Conservation (phyloP, 2,797 vertebrate genomes). For the Acrossocheilus fasciatus region DNA sequence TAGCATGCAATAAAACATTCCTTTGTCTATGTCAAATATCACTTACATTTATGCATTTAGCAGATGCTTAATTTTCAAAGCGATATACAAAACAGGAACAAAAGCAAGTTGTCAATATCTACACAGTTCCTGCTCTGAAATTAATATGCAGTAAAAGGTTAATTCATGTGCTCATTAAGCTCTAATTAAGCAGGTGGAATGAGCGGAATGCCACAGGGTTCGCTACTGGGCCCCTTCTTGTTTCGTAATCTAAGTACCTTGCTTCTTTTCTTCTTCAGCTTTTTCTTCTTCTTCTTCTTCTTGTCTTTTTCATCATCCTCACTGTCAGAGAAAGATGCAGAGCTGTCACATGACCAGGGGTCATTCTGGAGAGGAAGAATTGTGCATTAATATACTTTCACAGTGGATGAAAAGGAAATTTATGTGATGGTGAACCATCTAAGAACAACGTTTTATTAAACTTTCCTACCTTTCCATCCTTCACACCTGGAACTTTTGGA, state of each 20-base stretch:
- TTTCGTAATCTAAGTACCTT: conserved; percentile 24
- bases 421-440: neutral
- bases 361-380: conserved; percentile 15
- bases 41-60: neutral
- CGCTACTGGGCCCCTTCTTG: neutral
- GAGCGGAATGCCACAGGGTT: neutral
- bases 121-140: neutral
- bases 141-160: neutral
- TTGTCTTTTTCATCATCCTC: conserved; percentile 29
- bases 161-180: neutral
- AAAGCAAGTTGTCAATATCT: neutral
- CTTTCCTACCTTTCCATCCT: conserved; percentile 19
- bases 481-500: neutral
- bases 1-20: neutral
- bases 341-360: conserved; percentile 51
- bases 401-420: neutral
- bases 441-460: neutral
- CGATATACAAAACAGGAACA: neutral
- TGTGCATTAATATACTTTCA: neutral
- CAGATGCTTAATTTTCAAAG: too few relatives aligned
- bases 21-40: neutral
- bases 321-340: conserved; percentile 43
- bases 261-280: conserved; percentile 45
- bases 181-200: neutral
- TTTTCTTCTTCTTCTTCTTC: conserved; percentile 47